Conservation (phyloP, 2,797 vertebrate genomes). For the Myotis findleyi region DNA sequence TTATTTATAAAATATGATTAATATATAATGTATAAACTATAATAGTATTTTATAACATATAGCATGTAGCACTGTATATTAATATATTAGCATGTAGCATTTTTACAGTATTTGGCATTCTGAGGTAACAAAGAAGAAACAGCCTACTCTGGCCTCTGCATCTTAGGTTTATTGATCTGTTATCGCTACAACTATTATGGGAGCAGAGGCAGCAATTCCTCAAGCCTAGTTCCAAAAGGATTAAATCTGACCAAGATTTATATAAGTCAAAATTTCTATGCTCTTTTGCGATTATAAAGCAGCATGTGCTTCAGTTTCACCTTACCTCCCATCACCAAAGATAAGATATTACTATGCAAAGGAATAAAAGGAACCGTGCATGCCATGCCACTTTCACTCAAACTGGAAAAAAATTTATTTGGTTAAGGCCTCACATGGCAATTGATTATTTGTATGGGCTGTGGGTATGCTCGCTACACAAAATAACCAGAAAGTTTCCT, state of each 20-base stretch:
- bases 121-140: neutral
- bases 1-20: neutral
- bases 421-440: neutral
- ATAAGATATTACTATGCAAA: neutral
- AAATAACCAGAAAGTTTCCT: neutral
- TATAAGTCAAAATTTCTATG: neutral
- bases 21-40: neutral
- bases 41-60: neutral
- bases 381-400: neutral
- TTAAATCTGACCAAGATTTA: conserved; percentile 24
- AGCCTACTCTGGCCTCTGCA: neutral
- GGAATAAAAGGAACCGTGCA: neutral
- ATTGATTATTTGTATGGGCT: neutral
- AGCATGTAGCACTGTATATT: neutral
- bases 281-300: neutral
- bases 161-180: conserved; percentile 37
- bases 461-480: neutral
- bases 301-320: neutral
- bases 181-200: conserved; percentile 4
- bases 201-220: conserved; percentile 22
- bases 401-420: neutral
- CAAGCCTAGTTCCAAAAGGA: neutral
- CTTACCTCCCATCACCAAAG: neutral
- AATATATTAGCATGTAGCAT: neutral
- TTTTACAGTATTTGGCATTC: neutral